Conservation (phyloP, 2,113 vertebrate genomes). For the Podarcis cretensis region DNA sequence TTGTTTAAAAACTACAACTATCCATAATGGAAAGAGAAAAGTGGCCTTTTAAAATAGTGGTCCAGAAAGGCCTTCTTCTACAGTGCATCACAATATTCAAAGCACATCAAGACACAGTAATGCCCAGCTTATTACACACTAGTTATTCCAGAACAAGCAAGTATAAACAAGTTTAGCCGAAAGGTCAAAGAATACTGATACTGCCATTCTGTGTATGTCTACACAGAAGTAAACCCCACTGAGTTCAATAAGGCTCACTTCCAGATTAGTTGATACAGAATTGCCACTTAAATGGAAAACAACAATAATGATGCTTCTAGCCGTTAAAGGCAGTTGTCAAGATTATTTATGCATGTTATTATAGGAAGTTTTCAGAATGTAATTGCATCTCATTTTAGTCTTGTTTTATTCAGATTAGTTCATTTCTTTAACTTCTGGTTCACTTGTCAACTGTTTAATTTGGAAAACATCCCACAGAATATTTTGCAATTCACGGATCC, state of each 20-base stretch:
- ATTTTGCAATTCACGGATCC: not conserved
- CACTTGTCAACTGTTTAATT: not conserved
- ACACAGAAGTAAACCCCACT: not conserved
- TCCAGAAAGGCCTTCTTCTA: not conserved
- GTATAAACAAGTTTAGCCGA: not conserved
- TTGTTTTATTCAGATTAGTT: conserved; percentile 46
- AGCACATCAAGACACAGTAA: not conserved
- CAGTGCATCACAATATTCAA: not conserved
- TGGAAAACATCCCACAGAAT: not conserved
- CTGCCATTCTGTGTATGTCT: not conserved
- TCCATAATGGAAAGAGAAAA: not conserved
- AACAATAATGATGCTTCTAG: not conserved
- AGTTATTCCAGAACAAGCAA: not conserved
- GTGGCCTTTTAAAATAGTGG: not conserved
- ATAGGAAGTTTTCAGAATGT: not conserved
- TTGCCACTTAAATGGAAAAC: not conserved
- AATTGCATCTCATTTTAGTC: conserved; percentile 10
- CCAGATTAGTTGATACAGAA: not conserved
- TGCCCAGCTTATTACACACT: not conserved
- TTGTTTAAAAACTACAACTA: not conserved
- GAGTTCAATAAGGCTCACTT: not conserved
- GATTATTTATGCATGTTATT: not conserved
- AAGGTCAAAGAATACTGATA: not conserved
- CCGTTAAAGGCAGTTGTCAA: not conserved
- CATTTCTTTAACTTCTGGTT: conserved; percentile 43